phyloP scores from a whole-genome alignment of 2,113 vertebrate species.

The Pseudorhombus dupliciocellatus region DNA sequence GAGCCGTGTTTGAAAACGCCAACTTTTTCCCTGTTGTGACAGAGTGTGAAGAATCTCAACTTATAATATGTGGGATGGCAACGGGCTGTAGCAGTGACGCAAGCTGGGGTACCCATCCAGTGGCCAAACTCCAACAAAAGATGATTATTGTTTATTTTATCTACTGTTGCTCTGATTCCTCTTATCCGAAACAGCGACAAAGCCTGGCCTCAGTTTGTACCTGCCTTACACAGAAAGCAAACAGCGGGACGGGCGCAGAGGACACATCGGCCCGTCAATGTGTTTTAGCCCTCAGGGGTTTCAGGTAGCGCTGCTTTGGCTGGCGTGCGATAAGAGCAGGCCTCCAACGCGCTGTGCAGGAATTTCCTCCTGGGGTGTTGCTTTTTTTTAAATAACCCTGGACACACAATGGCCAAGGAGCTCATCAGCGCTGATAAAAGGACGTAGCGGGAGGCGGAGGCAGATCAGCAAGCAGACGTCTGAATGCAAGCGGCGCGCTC shows the following conservation, averaged over 20 bases:
- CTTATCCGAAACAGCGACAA: constrained; percentile 28
- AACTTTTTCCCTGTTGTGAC: no score
- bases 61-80: background rate
- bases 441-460: constrained; percentile 31
- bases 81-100: background rate
- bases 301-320: constrained; percentile 70
- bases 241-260: constrained; percentile 61
- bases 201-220: constrained; percentile 20
- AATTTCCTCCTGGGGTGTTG: constrained; percentile 68
- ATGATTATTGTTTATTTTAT: constrained; percentile 19
- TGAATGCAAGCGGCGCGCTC: constrained; percentile 34
- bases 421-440: constrained; percentile 72
- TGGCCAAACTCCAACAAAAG: background rate
- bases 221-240: background rate
- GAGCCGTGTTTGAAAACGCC: no score
- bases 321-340: constrained; percentile 69
- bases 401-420: constrained; percentile 68
- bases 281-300: constrained; percentile 60
- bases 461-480: constrained; percentile 20
- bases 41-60: no score
- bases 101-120: background rate
- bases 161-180: constrained; percentile 10
- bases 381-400: constrained; percentile 68
- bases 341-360: constrained; percentile 39
- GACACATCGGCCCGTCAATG: constrained; percentile 64